Base-by-base conservation (phyloP, 2,797 vertebrate species). In the Neosilurus hyrtlii region DNA sequence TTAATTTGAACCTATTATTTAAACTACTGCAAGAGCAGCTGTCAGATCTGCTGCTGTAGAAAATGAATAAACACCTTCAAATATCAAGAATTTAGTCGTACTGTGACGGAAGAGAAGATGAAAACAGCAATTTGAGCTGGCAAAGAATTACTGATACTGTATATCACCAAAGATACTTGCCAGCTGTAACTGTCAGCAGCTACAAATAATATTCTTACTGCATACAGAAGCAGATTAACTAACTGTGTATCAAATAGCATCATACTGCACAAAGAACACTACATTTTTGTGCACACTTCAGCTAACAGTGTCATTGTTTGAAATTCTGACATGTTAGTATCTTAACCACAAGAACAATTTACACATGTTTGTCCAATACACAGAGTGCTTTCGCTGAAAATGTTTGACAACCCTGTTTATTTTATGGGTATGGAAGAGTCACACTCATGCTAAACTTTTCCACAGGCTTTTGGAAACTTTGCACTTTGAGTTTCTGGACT, bases 111-210 rank as follows among this genome's bases (percentile, higher is more conserved):
- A 18, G 66, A 83, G 75, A 80, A 61, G 80, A 84, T 80, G 51
- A 81, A 82, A 72, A 83, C 24, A 3, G 57, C 59, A 79, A 82
- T 51, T 72, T 71, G 70, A 83, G 76, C 52, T 51, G 80, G 75
- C 59, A 79, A 81, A 73, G 68, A 57, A 83, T 80, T 82, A 85
- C 67, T 76, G 83, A 80, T 73, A 79, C 8, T 49, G 79, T 63
- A 65, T 79, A 65, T 82, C 68, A 20, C 52, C 4, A 56, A 59
- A 82, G 80, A n/a, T n/a, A 16, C 18, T 37, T 9, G 11, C 16
- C 73, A 76, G 78, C 62, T 52, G 9, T 77, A 70, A 61, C 63
- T 75, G 75, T 84, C 80, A 84, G 16, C 76, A 67, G 72, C 77
- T 79, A 81, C 72, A 83, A 82, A 77, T 79, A 37, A 35, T 52